Evolutionary conservation across 2,888 invertebrate species (phyloP).

Genomic region (Drosophila parthenogenetica): DNA sequence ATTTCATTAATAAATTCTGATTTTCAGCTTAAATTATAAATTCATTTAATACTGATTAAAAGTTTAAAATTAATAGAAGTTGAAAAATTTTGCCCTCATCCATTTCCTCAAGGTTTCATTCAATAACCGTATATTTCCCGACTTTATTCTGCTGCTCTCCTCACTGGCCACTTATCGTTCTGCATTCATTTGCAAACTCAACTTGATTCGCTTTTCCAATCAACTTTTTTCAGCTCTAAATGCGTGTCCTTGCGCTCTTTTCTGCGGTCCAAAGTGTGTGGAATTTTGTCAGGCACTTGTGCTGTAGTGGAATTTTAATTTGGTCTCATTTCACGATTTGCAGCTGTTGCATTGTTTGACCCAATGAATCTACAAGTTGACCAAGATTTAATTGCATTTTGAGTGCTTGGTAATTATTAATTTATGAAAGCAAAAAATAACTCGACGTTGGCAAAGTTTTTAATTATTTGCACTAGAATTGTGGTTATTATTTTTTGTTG

Average conservation of each 20-base stretch:
- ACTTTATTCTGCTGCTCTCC: background rate
- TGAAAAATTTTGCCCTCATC: too few species aligned
- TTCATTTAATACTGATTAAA: background rate
- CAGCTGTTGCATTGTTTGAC: slow-evolving; percentile 66
- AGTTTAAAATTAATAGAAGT: too few species aligned
- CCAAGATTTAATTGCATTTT: slow-evolving; percentile 80
- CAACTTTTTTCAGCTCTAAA: slow-evolving; percentile 39
- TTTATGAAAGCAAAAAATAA: slow-evolving; percentile 58
- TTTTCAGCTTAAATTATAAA: background rate
- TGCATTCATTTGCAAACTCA: slow-evolving; percentile 57
- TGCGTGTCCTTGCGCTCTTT: slow-evolving; percentile 40
- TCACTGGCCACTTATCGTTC: background rate
- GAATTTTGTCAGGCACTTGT: slow-evolving; percentile 6
- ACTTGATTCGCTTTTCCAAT: slow-evolving; percentile 35
- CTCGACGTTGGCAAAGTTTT: slow-evolving; percentile 61
- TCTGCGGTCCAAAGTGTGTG: slow-evolving; percentile 14
- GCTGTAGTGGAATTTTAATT: slow-evolving; percentile 77
- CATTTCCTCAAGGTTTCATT: too few species aligned
- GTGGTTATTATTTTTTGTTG: slow-evolving; percentile 7
- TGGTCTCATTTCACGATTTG: slow-evolving; percentile 56
- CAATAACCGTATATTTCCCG: too few species aligned
- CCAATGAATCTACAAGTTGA: slow-evolving; percentile 71
- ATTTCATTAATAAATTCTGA: slow-evolving; percentile 13
- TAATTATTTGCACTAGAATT: slow-evolving; percentile 69
- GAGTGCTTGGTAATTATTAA: slow-evolving; percentile 76